These are phyloP conservation scores for Labia minor DNA, from an alignment of 2,888 invertebrate species.

Conservation along the genomic window DNA sequence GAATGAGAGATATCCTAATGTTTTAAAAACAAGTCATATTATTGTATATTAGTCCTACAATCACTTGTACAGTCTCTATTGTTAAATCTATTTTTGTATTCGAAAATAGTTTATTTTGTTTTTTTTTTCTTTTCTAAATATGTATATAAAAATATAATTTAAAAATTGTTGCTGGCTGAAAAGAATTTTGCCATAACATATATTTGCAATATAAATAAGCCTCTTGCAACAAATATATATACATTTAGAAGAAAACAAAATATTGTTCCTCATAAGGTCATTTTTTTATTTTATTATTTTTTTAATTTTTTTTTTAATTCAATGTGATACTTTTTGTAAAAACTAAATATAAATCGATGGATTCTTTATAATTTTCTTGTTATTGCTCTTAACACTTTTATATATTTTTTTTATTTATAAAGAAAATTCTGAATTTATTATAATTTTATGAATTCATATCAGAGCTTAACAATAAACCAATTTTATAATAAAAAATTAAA, in stretches of 20 bases:
- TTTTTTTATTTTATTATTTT: neutral
- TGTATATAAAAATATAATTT: neutral
- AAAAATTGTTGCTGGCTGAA: neutral
- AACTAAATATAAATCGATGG: no score
- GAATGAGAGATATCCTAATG: no score
- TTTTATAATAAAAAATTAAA: neutral
- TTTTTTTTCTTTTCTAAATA: neutral
- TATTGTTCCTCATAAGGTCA: neutral
- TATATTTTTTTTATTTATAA: neutral
- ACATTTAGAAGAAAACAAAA: neutral
- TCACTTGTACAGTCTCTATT: neutral
- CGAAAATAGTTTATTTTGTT: neutral
- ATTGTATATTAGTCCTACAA: neutral
- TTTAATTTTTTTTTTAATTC: neutral
- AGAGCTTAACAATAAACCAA: no score
- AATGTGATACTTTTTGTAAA: neutral
- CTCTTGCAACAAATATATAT: neutral
- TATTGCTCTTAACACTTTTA: neutral
- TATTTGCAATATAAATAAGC: neutral
- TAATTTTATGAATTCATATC: no score
- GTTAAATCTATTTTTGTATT: constrained; percentile 5
- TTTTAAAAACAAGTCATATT: neutral
- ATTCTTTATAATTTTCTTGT: neutral
- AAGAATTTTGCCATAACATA: neutral
- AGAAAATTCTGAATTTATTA: neutral